Conservation (phyloP, 2,797 vertebrate genomes). For the Pelodytes ibericus region DNA sequence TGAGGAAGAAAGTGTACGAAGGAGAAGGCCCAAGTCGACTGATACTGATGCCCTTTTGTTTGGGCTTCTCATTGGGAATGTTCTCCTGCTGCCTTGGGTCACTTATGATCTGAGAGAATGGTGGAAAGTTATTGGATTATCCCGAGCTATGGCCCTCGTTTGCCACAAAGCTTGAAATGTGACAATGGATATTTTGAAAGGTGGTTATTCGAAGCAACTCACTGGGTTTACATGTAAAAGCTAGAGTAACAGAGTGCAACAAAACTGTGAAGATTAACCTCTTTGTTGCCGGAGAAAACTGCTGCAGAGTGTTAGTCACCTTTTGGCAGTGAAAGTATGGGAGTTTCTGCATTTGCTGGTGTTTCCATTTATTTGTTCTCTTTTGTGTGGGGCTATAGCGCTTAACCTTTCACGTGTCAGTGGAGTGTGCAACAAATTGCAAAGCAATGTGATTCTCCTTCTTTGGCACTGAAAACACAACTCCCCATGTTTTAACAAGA, state of each 20-base stretch:
- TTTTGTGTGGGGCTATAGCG: slow-evolving; percentile 10
- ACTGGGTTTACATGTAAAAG: slow-evolving; percentile 47
- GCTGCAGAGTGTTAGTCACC: slow-evolving; percentile 5
- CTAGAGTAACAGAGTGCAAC: slow-evolving; percentile 31
- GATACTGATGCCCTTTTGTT: not conserved
- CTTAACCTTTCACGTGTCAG: not conserved
- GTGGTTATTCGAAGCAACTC: not conserved
- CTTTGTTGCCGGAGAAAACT: slow-evolving; percentile 23
- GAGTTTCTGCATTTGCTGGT: not conserved
- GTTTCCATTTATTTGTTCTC: slow-evolving; percentile 31
- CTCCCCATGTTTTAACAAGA: not conserved
- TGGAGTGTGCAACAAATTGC: not conserved
- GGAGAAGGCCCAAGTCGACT: not conserved
- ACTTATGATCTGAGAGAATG: slow-evolving; percentile 3
- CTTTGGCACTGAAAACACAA: not conserved
- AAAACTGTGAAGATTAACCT: slow-evolving; percentile 51
- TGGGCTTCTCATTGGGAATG: not conserved
- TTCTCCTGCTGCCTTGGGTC: slow-evolving; percentile 24
- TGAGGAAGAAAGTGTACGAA: not conserved
- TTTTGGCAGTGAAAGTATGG: slow-evolving; percentile 30
- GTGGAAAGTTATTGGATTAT: slow-evolving; percentile 7
- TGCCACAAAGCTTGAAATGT: slow-evolving; percentile 3
- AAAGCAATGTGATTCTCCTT: not conserved
- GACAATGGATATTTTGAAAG: not conserved
- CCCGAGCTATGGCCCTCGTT: not conserved